Base-by-base conservation (phyloP, 2,113 vertebrate genomes). In the Zeus faber region DNA sequence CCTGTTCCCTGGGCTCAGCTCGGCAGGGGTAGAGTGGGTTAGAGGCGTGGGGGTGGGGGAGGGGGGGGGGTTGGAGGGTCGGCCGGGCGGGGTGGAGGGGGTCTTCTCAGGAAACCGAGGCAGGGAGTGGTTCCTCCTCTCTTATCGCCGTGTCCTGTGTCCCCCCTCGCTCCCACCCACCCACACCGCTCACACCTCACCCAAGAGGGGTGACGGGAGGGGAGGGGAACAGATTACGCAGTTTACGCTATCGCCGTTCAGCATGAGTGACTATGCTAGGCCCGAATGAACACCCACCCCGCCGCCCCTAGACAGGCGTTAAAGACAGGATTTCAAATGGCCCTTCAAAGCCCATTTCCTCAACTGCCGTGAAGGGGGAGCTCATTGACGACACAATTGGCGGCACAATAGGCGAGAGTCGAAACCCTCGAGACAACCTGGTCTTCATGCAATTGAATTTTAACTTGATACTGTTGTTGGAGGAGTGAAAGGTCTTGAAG, bases 91-190 rank as follows among this genome's bases (percentile, higher is more conserved):
- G 33, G 33, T 11, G 10, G 13, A n/a, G 33, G 1, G 5, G 33
- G 3, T 61, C 35, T 62, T 69, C 67, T 83, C 76, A 83, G 83
- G 81, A 86, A 82, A 66, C 35, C 5, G 8, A 29, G 1, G 0
- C 49, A 62, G 79, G 82, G 77, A 79, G 84, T n/a, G 81, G 83
- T 72, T 61, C 69, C 67, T 67, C 74, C 61, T 70, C 52, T 56
- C 6, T 82, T 82, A 76, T 86, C 78, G 79, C 58, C 62, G 33
- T 4, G 0, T 44, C 20, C 17, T 43, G 60, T 84, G 61, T 51
- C 59, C 57, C 56, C 58, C 72, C 67, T 46, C 33, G 33, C 33
- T 37, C 13, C 13, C 33, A 14, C 8, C 54, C 72, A 56, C 48
- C 25, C 29, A 49, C 22, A 44, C 44, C 41, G 51, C 51, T 45